Evolutionary conservation across 2,797 vertebrate genomes (phyloP).

Genomic region (Pseudochirops corinnae): DNA sequence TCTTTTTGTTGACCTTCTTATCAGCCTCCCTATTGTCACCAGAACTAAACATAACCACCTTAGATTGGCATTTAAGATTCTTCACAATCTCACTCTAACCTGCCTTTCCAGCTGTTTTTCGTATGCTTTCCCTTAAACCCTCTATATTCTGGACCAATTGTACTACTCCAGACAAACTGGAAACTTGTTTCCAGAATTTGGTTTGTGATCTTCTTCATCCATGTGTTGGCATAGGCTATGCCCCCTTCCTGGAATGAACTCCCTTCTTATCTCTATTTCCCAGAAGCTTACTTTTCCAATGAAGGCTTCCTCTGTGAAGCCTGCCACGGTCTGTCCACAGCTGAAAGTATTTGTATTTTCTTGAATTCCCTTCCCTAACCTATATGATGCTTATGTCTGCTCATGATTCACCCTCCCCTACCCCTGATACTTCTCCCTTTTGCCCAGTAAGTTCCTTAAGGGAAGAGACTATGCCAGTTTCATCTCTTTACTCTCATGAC

Average conservation of each 20-base stretch:
- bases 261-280: neutral
- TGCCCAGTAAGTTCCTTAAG: neutral
- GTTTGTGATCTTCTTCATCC: neutral
- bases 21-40: neutral
- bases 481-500: neutral
- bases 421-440: neutral
- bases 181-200: neutral
- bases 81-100: neutral
- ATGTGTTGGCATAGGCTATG: neutral
- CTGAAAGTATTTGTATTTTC: neutral
- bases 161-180: neutral
- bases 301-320: neutral
- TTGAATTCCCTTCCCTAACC: neutral
- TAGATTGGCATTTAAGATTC: neutral
- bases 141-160: neutral
- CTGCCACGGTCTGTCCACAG: neutral
- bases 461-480: neutral
- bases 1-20: neutral
- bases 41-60: neutral
- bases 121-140: neutral
- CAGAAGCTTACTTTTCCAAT: neutral
- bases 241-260: neutral
- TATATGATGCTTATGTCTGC: neutral
- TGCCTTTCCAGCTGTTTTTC: neutral
- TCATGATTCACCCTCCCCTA: neutral